Conservation (phyloP, 2,113 vertebrate species). For the Alligator sinensis region DNA sequence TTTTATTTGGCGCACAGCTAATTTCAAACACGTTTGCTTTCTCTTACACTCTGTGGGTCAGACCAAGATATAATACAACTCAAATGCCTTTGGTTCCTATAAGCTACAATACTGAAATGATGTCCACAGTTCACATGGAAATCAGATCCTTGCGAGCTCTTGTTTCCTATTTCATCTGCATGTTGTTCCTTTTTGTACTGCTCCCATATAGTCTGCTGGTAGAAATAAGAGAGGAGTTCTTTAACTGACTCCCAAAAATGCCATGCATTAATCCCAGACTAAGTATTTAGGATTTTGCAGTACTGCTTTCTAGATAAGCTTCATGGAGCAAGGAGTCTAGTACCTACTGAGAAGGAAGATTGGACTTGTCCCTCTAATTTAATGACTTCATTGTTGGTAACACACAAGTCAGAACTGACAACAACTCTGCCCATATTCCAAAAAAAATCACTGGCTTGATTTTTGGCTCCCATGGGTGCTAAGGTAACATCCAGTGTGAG, state of each 20-base stretch:
- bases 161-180: conserved; percentile 9
- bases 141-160: background rate
- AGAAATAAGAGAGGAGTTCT: conserved; percentile 18
- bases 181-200: background rate
- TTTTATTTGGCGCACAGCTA: background rate
- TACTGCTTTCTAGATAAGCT: background rate
- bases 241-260: background rate
- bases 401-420: background rate
- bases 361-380: background rate
- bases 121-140: background rate
- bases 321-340: background rate
- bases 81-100: conserved; percentile 50
- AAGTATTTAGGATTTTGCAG: fast-evolving
- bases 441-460: background rate
- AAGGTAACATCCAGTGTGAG: background rate
- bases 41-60: background rate
- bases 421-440: background rate
- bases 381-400: background rate
- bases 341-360: background rate
- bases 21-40: background rate
- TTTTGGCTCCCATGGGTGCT: background rate
- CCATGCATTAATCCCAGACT: background rate
- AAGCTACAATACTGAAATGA: background rate
- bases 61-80: background rate
- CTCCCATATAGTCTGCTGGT: background rate